Base-by-base conservation (phyloP, 2,113 vertebrate species). In the Pipra filicauda region DNA sequence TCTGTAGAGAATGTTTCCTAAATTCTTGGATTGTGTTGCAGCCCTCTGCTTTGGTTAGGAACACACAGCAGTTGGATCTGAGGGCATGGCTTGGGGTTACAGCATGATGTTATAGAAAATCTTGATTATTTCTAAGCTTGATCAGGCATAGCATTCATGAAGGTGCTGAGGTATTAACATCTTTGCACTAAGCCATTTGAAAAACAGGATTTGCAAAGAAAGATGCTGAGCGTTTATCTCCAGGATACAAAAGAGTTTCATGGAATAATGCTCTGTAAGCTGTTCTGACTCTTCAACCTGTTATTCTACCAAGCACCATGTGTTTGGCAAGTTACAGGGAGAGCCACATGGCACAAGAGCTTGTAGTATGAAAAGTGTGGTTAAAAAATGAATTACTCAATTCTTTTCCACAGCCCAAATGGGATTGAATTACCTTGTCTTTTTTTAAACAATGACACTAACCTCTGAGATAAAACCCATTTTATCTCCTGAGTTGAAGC, bases 191-290 rank as follows among this genome's bases (percentile, higher is more conserved):
- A 74, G 12, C 22, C 20, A 13, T 70, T 79, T 85, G 70, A 72
- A 90, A 85, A 82, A 46, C 31, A 41, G 28, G 22, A 80, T 79
- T 94, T 91, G 21, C 24, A 75, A 37, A 81, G 70, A 82, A 70
- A 71, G 7, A 7, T 82, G 31, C 37, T 89, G 46, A 57, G 17
- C 62, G 24, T 27, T 14, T 79, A 69, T 79, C 48, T 46, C 30
- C 16, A 46, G 46, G 43, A 35, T 62, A 54, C 46, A 46, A 72
- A 43, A 84, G 19, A 58, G 18, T 78, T 88, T 57, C 20, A 12
- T 28, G 48, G 31, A 72, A 23, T 80, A 86, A 64, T 52, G 12
- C 24, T 59, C 21, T 74, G 24, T 81, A 86, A 88, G 39, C 37
- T 51, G 15, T 21, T 85, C 39, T 58, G 28, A 30, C 27, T 61